Percentiles rank a stretch among this genome's conserved stretches.
Conservation (phyloP, 1,140 invertebrate species). For the Magallana ariakensis region DNA sequence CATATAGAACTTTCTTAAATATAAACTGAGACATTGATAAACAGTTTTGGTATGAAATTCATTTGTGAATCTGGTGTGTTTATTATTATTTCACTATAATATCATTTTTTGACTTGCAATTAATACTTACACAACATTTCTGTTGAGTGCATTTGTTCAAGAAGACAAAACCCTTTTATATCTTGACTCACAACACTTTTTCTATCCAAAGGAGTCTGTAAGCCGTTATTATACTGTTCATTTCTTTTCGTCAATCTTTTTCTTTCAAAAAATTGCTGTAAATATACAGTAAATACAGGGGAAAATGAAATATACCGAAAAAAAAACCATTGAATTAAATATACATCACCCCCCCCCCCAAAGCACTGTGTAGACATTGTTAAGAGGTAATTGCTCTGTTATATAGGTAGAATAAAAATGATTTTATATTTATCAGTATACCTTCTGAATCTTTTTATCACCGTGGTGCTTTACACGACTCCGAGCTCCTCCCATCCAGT, state of each 20-base stretch:
- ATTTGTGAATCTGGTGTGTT: too few relatives aligned
- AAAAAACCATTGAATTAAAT: too few relatives aligned
- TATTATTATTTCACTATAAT: too few relatives aligned
- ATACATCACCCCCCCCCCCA: too few relatives aligned
- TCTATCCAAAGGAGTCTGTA: not conserved
- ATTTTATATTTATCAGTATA: not conserved
- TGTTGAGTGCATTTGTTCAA: conserved; percentile 8
- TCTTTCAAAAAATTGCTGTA: conserved; percentile 27
- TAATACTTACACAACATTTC: not conserved
- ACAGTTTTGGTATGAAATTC: too few relatives aligned
- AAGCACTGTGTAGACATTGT: too few relatives aligned
- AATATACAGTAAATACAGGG: not conserved
- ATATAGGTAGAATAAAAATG: too few relatives aligned
- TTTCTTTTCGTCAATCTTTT: conserved; percentile 8
- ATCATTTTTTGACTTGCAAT: too few relatives aligned
- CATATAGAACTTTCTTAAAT: too few relatives aligned
- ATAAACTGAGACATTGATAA: too few relatives aligned
- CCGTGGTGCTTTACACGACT: conserved; percentile 65
- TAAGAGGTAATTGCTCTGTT: too few relatives aligned
- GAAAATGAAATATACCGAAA: too few relatives aligned
- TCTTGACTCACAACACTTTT: not conserved
- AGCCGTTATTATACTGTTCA: not conserved
- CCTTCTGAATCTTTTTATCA: conserved; percentile 69
- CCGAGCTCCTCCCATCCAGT: conserved; percentile 73
- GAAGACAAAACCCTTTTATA: not conserved